Base-by-base conservation (phyloP, 2,113 vertebrate species). In the Macroglossus sobrinus region DNA sequence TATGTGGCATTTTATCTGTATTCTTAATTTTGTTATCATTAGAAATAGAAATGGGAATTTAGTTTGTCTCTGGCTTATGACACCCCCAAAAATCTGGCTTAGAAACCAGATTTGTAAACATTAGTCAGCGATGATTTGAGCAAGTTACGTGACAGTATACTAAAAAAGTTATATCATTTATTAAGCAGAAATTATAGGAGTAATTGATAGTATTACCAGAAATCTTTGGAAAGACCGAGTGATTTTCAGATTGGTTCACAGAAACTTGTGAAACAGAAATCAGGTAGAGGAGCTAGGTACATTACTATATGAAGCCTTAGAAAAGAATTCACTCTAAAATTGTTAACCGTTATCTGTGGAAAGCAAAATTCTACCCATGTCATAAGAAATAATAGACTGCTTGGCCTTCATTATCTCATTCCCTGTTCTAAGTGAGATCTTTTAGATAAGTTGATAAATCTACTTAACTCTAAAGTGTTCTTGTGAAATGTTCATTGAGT, bases 21-120 rank as follows among this genome's bases (percentile, higher is more conserved):
- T 74, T 91, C 15, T 14, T 85, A 91, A 55, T 18, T 79, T 84
- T 68, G 21, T 94, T 85, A 38, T 85, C 40, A 3, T 79, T 80
- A 24, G 59, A 82, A 63, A 63, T 94, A 14, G 43, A 97, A 94
- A 89, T 81, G 43, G 59, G 79, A 81, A 85, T 75, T 93, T 92
- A 53, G 61, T 84, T 78, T 76, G 5, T 76, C 11, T 91, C 24
- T 96, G 38, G 2, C 26, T 93, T 95, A 12, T 80, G 57, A 16
- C 35, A 89, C 26, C 30, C 72, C 72, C 43, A 89, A 26, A 86
- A 85, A n/a, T 92, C 16, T 50, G 22, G 47, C 74, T 68, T 74
- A 68, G 74, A 21, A 84, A 61, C 84, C n/a, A n/a, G n/a, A n/a
- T 91, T 66, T 74, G 1, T 69, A 93, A 69, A 61, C 30, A 45